Base-by-base conservation (phyloP, 2,113 vertebrate genomes). In the Spermophilus dauricus region DNA sequence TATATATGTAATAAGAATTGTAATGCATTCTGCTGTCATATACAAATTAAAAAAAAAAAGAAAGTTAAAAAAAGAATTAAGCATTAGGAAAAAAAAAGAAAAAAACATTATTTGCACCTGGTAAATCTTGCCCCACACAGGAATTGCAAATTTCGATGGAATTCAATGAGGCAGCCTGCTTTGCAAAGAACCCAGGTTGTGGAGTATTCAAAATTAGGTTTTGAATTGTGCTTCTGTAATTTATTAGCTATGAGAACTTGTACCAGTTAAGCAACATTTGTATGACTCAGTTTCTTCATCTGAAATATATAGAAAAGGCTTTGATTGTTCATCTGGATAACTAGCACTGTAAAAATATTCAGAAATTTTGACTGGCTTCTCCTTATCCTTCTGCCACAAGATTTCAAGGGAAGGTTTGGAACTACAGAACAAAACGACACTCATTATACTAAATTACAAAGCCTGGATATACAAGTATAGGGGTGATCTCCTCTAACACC, bases 361-460 rank as follows among this genome's bases (percentile, higher is more conserved):
- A 56, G 39, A 63, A 42, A 86, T n/a, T 34, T 89, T 92, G 18
- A 1, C 48, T 89, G 42, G 8, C 20, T 88, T 67, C 34, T 3
- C 32, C 34, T 89, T 20, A 0, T 9, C 8, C 12, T 82, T 22
- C 30, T 96, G 83, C 69, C 77, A 37, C 2, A 26, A n/a, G 18
- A 92, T 73, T 84, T 72, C 26, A 88, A 82, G 42, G 48, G 69
- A 83, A 72, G 70, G 11, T 63, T 96, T 61, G 67, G 75, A 42
- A 89, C 58, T 73, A 30, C n/a, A 39, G 96, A 86, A 86, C 14
- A 89, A 78, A 14, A 28, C 30, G 53, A 28, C 34, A 87, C 14
- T 30, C 65, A 26, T 82, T 83, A 95, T 96, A 63, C 63, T 86
- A 78, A 5, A 45, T 37, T 11, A 96, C 13, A 96, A 18, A 34